A percentile compares a stretch with the other conserved stretches of the same genome.
Evolutionary conservation across 2,888 invertebrate genomes (phyloP).

Genomic region (Phania funesta): DNA sequence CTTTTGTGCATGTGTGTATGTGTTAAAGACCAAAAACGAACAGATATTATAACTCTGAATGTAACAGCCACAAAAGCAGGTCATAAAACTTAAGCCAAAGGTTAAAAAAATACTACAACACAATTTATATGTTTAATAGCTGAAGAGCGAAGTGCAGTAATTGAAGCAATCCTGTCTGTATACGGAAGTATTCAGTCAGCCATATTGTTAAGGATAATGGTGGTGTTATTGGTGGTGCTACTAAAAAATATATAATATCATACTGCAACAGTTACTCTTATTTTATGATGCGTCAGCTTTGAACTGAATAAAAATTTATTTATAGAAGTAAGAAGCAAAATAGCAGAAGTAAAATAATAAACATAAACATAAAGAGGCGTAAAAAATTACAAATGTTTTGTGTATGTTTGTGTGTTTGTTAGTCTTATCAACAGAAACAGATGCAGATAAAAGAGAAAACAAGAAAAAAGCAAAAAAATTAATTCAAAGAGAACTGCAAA

Average conservation of each 20-base stretch:
- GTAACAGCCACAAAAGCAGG: slow-evolving; percentile 65
- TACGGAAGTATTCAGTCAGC: slow-evolving; percentile 50
- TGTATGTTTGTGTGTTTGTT: slow-evolving; percentile 2
- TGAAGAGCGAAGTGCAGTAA: slow-evolving; percentile 15
- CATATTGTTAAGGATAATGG: slow-evolving; percentile 32
- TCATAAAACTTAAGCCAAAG: slow-evolving; percentile 66
- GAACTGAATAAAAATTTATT: slow-evolving; percentile 59
- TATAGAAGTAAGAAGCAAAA: slow-evolving; percentile 13
- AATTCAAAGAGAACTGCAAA: background rate
- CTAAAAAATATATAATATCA: slow-evolving; percentile 13
- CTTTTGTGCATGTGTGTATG: background rate
- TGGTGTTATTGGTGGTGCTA: slow-evolving; percentile 12
- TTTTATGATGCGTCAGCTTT: slow-evolving; percentile 73
- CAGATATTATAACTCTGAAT: slow-evolving; percentile 1
- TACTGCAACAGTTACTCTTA: slow-evolving; percentile 67
- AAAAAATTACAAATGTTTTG: slow-evolving; percentile 8
- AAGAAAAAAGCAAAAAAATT: background rate
- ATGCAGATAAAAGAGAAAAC: slow-evolving; percentile 29
- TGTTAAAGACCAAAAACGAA: background rate
- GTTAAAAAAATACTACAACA: slow-evolving; percentile 61
- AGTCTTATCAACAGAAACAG: slow-evolving; percentile 9
- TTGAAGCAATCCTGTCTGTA: slow-evolving; percentile 54
- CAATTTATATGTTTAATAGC: slow-evolving; percentile 53
- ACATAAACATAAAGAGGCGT: background rate
- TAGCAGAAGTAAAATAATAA: slow-evolving; percentile 12